Base-by-base conservation (phyloP, 2,797 vertebrate species). In the Champsocephalus esox region DNA sequence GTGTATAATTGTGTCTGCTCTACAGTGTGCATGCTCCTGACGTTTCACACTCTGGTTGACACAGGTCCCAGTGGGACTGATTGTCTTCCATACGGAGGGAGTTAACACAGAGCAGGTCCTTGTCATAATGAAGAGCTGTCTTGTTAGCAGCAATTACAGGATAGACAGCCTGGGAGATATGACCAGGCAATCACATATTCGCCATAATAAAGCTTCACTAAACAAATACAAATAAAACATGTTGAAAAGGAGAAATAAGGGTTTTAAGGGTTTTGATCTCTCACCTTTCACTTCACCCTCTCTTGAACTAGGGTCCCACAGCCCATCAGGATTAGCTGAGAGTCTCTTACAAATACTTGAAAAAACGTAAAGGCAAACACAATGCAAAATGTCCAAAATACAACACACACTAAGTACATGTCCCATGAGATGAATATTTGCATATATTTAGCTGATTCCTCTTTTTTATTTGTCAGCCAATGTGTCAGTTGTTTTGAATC, bases 61-160 rank as follows among this genome's bases (percentile, higher is more conserved):
- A 75, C 66, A 44, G 76, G 84, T 87, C 89, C 85, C 89, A 71
- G 60, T 55, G 83, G 88, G 72, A 56, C 74, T 66, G 73, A 75
- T 57, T 83, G 73, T 78, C 72, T 48, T 83, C 80, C 87, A 84
- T 77, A 74, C 85, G 80, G 87, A 86, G 73, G 65, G 67, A 83
- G 78, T 89, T 87, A 88, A 85, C 80, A 77, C 54, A 67, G 72
- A 81, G 60, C 70, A 75, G 82, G 80, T 76, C 80, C 71, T 75
- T 72, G 77, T 77, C 87, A 73, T 86, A 75, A 88, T 86, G 79
- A 92, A 86, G 82, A 86, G 75, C 81, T 84, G 83, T 73, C 85
- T 87, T 75, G 80, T 91, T 89, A 81, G 77, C 28, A 66, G 65
- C 56, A 54, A 69, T 79, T 58, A 60, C 3, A 72, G 21, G 43